Conservation (phyloP, 2,113 vertebrate species). For the Nothobranchius kuhntae region DNA sequence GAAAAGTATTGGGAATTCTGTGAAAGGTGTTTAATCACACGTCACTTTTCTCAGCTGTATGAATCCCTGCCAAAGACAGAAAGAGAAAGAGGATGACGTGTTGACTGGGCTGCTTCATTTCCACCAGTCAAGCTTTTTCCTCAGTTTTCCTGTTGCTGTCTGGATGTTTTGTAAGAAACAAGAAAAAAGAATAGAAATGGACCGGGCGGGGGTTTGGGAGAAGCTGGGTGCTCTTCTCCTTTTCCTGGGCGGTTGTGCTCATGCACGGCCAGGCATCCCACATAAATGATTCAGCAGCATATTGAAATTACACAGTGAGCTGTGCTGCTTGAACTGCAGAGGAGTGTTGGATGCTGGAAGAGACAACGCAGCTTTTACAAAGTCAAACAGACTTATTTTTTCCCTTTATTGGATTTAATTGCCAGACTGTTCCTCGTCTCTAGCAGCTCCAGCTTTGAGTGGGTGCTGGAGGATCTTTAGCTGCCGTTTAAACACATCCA, state of each 20-base stretch:
- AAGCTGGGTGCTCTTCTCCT: conserved; percentile 13
- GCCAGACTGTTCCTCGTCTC: background rate
- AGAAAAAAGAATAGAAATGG: conserved; percentile 21
- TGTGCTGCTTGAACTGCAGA: conserved; percentile 31
- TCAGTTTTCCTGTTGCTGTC: conserved; percentile 27
- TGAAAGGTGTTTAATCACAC: conserved; percentile 62
- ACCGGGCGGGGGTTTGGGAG: conserved; percentile 23
- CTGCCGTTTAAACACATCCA: background rate
- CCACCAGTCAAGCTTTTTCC: background rate
- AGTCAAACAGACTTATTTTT: conserved; percentile 4
- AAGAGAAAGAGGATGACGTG: conserved; percentile 19
- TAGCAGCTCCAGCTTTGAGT: conserved; percentile 16
- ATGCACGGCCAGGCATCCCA: conserved; percentile 29
- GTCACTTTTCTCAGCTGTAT: conserved; percentile 44
- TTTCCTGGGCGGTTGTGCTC: conserved; percentile 29
- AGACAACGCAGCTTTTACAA: conserved; percentile 18
- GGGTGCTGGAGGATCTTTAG: background rate
- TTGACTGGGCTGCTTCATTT: conserved; percentile 34
- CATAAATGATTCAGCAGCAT: conserved; percentile 55
- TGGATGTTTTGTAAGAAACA: conserved; percentile 15
- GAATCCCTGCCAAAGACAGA: conserved; percentile 35
- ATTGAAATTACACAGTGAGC: conserved; percentile 48
- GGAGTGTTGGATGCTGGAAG: conserved; percentile 21
- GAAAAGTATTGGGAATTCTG: conserved; percentile 40
- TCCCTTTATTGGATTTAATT: conserved; percentile 12